Base-by-base conservation (phyloP, 2,113 vertebrate species). In the Coptodon rendalli region DNA sequence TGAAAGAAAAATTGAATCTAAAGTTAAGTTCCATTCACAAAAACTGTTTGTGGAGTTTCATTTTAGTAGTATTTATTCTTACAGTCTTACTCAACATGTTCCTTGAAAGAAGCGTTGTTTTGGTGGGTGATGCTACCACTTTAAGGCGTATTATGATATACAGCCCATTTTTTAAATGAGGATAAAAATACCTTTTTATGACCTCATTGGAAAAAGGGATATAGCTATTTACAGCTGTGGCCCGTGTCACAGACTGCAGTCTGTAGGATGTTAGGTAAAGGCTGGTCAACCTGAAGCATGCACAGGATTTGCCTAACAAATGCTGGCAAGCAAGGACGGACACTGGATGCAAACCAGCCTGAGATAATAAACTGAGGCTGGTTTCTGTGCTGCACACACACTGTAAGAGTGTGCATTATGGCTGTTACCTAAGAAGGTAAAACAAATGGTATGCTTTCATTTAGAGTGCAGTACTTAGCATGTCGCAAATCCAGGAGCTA, bases 271-370 rank as follows among this genome's bases (percentile, higher is more conserved):
- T 79, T 12, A 91, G 88, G 14, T 61, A 81, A 91, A 79, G 31
- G 57, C 52, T 82, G 88, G 81, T 86, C 63, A 38, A 76, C 84
- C 85, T 73, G 81, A 88, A 82, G 81, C 87, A 16, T 87, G 88
- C 4, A 8, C 11, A 56, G 3, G 45, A 95, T 96, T 96, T 96
- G 95, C 78, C 86, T 94, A 93, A 86, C 94, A 96, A 96, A 95
- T 92, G 38, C 88, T 68, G 84, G 83, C 19, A 16, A 79, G 91
- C 89, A 91, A 86, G 38, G 86, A 79, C 7, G 59, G 87, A 86
- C 81, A 11, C 71, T 27, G 57, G 40, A 95, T 93, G 93, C 94
- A 96, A 96, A 95, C 56, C 6, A 92, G 89, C 34, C 52, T 80
- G 38, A 85, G 86, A 73, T 90, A 68, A 84, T 89, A n/a, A 31